A percentile compares a stretch with the other conserved stretches of the same genome.
Evolutionary conservation across 2,797 vertebrate species (phyloP).

Genomic region (Anguilla marmorata): DNA sequence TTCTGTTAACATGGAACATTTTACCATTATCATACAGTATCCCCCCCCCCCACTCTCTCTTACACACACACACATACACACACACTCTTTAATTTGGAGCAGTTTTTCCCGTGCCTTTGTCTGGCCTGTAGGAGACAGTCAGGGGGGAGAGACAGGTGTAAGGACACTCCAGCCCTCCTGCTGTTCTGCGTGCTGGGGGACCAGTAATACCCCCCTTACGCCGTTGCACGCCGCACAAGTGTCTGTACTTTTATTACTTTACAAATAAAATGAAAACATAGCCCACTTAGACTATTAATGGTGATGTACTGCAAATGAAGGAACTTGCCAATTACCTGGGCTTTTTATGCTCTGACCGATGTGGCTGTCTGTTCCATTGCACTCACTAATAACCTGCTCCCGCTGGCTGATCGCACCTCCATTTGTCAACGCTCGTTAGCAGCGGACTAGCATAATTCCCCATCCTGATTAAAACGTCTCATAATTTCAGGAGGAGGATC

Average conservation of each 20-base stretch:
- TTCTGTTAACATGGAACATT: too few species aligned
- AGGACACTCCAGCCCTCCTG: slow-evolving; percentile 89
- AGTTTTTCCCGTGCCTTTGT: slow-evolving; percentile 77
- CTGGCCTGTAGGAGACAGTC: slow-evolving; percentile 80
- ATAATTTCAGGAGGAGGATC: slow-evolving; percentile 48
- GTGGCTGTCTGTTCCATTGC: slow-evolving; percentile 42
- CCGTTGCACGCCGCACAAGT: slow-evolving; percentile 83
- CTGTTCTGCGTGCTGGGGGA: slow-evolving; percentile 84
- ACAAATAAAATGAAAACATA: slow-evolving; percentile 59
- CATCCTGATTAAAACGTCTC: slow-evolving; percentile 54
- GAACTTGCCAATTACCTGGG: slow-evolving; percentile 55
- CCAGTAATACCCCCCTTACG: slow-evolving; percentile 75
- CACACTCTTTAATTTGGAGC: slow-evolving; percentile 74
- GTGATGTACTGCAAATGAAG: slow-evolving; percentile 58
- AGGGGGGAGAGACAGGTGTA: slow-evolving; percentile 83
- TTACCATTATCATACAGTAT: too few species aligned
- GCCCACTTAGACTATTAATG: slow-evolving; percentile 60
- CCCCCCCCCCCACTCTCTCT: too few species aligned
- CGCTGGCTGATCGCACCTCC: slow-evolving; percentile 26
- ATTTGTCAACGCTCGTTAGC: slow-evolving; percentile 44
- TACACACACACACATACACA: too few species aligned
- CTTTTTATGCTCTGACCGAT: slow-evolving; percentile 49
- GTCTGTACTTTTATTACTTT: slow-evolving; percentile 83
- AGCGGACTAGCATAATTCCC: slow-evolving; percentile 45
- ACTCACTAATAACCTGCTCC: slow-evolving; percentile 38